A percentile compares a stretch with the other conserved stretches of the same genome.
phyloP scores from a whole-genome alignment of 2,113 vertebrate species.

The Elgaria multicarinata region DNA sequence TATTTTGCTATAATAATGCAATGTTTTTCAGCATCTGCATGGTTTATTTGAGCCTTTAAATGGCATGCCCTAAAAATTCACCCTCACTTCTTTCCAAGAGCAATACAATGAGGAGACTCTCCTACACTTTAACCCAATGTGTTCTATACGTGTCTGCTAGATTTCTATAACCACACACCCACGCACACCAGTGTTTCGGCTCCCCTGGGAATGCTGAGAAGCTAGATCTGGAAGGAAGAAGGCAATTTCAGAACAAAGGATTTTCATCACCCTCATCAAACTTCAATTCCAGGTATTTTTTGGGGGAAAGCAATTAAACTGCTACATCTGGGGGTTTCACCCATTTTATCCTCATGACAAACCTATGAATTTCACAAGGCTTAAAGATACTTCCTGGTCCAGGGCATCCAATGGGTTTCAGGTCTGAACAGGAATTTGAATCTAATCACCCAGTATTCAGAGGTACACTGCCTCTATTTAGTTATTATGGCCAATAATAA shows the following conservation, averaged over 20 bases:
- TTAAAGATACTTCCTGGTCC: background rate
- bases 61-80: background rate
- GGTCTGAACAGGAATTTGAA: background rate
- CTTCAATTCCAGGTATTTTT: background rate
- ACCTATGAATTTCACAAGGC: background rate
- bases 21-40: background rate
- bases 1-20: conserved; percentile 20
- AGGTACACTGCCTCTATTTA: background rate
- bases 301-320: background rate
- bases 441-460: background rate
- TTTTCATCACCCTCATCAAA: background rate
- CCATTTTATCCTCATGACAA: background rate
- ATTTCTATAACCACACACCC: background rate
- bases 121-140: background rate
- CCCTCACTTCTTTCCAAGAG: conserved; percentile 9
- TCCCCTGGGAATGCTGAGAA: background rate
- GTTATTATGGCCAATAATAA: background rate
- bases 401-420: background rate
- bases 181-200: background rate
- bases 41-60: conserved; percentile 18
- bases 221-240: background rate
- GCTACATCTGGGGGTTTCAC: background rate
- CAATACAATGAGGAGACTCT: background rate
- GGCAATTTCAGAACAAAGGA: background rate
- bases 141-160: background rate